phyloP scores from a whole-genome alignment of 2,113 vertebrate species.

The Lates calcarifer region DNA sequence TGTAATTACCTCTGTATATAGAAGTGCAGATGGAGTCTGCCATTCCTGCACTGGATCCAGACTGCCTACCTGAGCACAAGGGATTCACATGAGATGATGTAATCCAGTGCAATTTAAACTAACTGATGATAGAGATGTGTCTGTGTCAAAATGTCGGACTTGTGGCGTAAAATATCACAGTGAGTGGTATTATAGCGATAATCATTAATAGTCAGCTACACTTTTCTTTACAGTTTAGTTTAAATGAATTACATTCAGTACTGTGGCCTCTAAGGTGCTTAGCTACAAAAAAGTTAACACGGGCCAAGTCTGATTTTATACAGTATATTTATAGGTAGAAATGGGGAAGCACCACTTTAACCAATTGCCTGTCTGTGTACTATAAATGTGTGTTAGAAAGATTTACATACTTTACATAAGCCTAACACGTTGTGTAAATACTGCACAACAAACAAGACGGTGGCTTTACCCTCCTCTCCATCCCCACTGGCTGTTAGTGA shows the following conservation, averaged over 20 bases:
- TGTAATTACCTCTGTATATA: not conserved
- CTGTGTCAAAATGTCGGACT: not conserved
- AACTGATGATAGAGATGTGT: not conserved
- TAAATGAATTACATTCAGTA: not conserved
- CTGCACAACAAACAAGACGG: conserved; percentile 65
- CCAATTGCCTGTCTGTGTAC: conserved; percentile 1
- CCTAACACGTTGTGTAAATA: conserved; percentile 64
- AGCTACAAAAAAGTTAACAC: not conserved
- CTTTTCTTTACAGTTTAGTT: not conserved
- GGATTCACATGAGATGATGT: not conserved
- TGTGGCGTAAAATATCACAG: not conserved
- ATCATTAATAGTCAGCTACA: not conserved
- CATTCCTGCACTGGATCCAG: not conserved
- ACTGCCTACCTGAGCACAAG: no score
- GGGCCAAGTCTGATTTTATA: conserved; percentile 6
- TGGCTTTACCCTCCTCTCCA: conserved; percentile 50
- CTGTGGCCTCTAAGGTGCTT: not conserved
- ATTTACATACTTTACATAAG: conserved; percentile 64
- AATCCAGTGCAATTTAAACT: not conserved
- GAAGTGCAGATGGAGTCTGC: not conserved
- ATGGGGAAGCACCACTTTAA: conserved; percentile 8
- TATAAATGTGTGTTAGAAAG: conserved; percentile 63
- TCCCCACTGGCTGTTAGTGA: conserved; percentile 56
- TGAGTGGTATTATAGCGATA: not conserved
- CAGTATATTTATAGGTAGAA: conserved; percentile 3